phyloP scores from a whole-genome alignment of 2,797 vertebrate genomes.

The Diplodus puntazzo region DNA sequence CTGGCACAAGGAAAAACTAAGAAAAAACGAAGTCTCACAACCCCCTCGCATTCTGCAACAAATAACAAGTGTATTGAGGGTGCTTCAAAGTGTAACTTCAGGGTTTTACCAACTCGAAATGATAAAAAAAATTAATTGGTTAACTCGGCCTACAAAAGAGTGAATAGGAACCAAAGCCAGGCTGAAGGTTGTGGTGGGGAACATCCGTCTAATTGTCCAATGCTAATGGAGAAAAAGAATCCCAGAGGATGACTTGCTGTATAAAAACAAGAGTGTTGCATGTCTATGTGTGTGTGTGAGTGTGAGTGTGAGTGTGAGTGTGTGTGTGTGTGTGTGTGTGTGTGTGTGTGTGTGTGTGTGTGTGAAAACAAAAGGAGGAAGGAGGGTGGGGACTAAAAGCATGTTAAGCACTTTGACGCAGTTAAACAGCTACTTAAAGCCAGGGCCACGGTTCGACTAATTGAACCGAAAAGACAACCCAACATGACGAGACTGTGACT shows the following conservation, averaged over 20 bases:
- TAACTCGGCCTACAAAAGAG: conserved; percentile 38
- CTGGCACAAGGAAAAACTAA: conserved; percentile 4
- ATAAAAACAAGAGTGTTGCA: conserved; percentile 30
- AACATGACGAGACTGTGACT: conserved; percentile 49
- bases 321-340: conserved; percentile 23
- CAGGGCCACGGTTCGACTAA: conserved; percentile 58
- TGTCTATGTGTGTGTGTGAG: conserved; percentile 30
- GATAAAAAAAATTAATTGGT: conserved; percentile 37
- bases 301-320: conserved; percentile 23
- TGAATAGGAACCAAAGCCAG: conserved; percentile 39
- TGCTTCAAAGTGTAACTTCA: conserved; percentile 54
- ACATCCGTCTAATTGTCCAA: conserved; percentile 54
- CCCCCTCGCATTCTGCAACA: conserved; percentile 32
- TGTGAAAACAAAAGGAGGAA: conserved; percentile 3
- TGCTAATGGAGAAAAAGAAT: conserved; percentile 59
- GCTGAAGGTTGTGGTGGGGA: conserved; percentile 46
- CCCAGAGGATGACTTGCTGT: conserved; percentile 41
- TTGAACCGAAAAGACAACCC: conserved; percentile 66
- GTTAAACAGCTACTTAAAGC: conserved; percentile 75
- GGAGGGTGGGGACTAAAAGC: conserved; percentile 62
- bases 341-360: conserved; percentile 20
- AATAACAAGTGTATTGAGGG: conserved; percentile 43
- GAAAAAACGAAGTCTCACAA: conserved; percentile 12
- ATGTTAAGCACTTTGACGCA: conserved; percentile 71
- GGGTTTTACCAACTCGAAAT: conserved; percentile 49